Evolutionary conservation across 2,888 invertebrate species (phyloP).

Genomic region (Archips xylosteana): DNA sequence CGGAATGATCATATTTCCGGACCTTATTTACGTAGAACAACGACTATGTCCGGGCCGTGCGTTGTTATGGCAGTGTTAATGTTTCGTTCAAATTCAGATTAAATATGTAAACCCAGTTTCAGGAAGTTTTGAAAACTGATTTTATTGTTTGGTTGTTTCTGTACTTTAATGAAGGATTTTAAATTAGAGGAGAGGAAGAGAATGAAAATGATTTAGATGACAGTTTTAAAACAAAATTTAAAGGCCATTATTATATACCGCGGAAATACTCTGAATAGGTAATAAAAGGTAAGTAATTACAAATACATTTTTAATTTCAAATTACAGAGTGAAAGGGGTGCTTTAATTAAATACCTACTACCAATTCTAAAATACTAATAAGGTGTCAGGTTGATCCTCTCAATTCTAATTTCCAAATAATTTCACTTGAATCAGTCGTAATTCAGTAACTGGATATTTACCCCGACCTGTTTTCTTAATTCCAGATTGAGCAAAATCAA

Average conservation of each 20-base stretch:
- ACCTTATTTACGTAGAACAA: constrained; percentile 21
- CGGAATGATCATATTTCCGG: constrained; percentile 32
- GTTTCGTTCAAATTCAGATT: neutral
- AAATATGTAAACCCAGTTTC: neutral
- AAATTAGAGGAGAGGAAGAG: neutral
- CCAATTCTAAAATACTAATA: constrained; percentile 18
- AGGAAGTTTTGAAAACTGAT: neutral
- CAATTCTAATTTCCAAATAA: constrained; percentile 29
- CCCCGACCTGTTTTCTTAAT: constrained; percentile 17
- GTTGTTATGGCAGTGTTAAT: neutral
- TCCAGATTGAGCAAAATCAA: constrained; percentile 23
- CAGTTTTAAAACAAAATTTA: too few relatives aligned
- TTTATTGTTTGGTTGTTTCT: neutral
- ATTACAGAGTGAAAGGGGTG: neutral
- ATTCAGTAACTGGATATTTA: constrained; percentile 34
- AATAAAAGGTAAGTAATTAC: too few relatives aligned
- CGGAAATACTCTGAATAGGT: too few relatives aligned
- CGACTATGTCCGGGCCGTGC: constrained; percentile 2
- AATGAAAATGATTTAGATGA: neutral
- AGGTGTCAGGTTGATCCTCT: constrained; percentile 18
- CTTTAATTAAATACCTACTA: neutral
- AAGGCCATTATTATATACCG: neutral
- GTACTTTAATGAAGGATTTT: neutral
- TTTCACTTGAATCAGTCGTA: constrained; percentile 24
- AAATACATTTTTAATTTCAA: neutral